Percentiles rank a stretch among this genome's conserved stretches.
Evolutionary conservation across 1,140 invertebrate genomes (phyloP).

Genomic region (Aphelenchoides fujianensis): DNA sequence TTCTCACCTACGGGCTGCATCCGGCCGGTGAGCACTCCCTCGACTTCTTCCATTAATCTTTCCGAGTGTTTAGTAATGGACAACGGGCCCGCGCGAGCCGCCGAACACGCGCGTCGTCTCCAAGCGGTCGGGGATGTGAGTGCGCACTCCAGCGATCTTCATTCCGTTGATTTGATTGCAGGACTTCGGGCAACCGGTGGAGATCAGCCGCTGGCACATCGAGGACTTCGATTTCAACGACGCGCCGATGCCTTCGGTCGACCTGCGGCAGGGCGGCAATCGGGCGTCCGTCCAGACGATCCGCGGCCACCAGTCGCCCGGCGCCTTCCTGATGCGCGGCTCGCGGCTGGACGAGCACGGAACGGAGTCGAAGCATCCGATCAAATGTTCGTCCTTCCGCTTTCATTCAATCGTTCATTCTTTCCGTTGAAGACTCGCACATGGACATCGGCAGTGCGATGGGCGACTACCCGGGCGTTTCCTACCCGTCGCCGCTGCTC

Average conservation of each 20-base stretch:
- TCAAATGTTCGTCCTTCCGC: slow-evolving; percentile 27
- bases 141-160: background rate
- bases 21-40: too few relatives aligned
- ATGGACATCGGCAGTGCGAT: slow-evolving; percentile 42
- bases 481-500: slow-evolving; percentile 39
- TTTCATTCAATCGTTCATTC: background rate
- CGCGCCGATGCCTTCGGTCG: slow-evolving; percentile 78
- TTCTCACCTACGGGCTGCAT: slow-evolving; percentile 71
- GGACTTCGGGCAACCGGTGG: slow-evolving; percentile 79
- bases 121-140: slow-evolving; percentile 71
- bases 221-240: slow-evolving; percentile 76
- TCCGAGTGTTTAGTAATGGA: too few relatives aligned
- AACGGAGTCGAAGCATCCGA: slow-evolving; percentile 27
- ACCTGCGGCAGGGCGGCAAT: slow-evolving; percentile 78
- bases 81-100: slow-evolving; percentile 78
- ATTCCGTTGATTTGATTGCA: background rate
- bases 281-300: slow-evolving; percentile 67
- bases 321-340: slow-evolving; percentile 42
- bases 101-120: slow-evolving; percentile 69
- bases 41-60: too few relatives aligned
- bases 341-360: slow-evolving; percentile 46
- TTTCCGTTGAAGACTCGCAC: slow-evolving; percentile 42
- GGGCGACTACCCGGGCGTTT: slow-evolving; percentile 28
- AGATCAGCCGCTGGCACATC: slow-evolving; percentile 79
- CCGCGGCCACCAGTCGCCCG: slow-evolving; percentile 40